A percentile compares a stretch with the other conserved stretches of the same genome.
These are phyloP conservation scores for Hirtodrosophila cameraria DNA, from an alignment of 2,888 invertebrate species.

Conservation along the genomic window DNA sequence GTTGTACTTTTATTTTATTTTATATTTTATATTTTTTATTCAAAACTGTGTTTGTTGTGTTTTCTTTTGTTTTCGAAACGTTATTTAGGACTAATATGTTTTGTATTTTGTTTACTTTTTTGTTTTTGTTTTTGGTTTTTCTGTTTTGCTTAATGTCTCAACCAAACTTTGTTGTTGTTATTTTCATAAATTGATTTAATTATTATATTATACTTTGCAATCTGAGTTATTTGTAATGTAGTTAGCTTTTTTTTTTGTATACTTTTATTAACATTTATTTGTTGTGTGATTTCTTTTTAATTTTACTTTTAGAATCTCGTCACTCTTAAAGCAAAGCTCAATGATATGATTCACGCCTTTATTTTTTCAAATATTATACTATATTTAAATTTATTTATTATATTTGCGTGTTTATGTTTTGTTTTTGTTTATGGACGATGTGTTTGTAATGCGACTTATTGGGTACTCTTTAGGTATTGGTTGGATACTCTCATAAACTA, in stretches of 20 bases:
- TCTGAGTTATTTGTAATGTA: conserved; percentile 31
- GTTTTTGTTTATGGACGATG: conserved; percentile 22
- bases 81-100: conserved; percentile 20
- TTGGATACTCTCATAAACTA: neutral
- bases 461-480: conserved; percentile 2
- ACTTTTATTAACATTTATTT: conserved; percentile 42
- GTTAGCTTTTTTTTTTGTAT: conserved; percentile 28
- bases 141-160: conserved; percentile 14
- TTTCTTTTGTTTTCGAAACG: conserved; percentile 22
- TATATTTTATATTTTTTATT: conserved; percentile 19
- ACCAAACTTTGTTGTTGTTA: conserved; percentile 21
- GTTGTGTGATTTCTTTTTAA: conserved; percentile 39
- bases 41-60: conserved; percentile 37
- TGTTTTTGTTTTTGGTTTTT: conserved; percentile 16
- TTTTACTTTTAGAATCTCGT: conserved; percentile 61
- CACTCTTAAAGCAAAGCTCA: conserved; percentile 76
- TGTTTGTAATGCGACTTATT: conserved; percentile 21
- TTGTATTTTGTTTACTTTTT: too few relatives aligned
- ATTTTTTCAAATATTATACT: conserved; percentile 16
- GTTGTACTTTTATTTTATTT: neutral
- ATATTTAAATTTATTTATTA: conserved; percentile 5
- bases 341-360: conserved; percentile 74
- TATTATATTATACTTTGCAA: conserved; percentile 16
- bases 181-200: conserved; percentile 6
- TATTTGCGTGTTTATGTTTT: conserved; percentile 17